Percentiles rank a stretch among this genome's conserved stretches.
Conservation (phyloP, 2,888 invertebrate genomes). For the Drosophila nigritarsus region DNA sequence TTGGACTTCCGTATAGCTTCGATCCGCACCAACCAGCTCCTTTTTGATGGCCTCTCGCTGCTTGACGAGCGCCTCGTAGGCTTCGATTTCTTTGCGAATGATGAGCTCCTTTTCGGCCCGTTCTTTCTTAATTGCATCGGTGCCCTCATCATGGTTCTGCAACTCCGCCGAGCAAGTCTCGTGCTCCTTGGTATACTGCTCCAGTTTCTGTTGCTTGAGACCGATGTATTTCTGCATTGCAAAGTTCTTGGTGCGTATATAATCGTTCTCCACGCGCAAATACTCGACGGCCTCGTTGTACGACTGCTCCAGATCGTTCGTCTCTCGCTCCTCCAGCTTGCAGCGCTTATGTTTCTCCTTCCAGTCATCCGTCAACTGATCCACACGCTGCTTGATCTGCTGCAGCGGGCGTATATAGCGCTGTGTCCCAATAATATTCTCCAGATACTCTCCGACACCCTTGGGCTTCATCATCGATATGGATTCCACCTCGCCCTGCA, state of each 20-base stretch:
- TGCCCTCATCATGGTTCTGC: conserved; percentile 82
- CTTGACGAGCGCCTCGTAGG: conserved; percentile 87
- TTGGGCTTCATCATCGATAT: too few species aligned
- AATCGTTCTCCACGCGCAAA: too few species aligned
- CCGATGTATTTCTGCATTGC: conserved; percentile 88
- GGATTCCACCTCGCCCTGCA: too few species aligned
- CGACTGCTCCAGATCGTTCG: too few species aligned
- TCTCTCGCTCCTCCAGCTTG: too few species aligned
- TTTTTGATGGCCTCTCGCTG: conserved; percentile 87
- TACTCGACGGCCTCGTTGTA: too few species aligned
- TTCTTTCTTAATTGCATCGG: conserved; percentile 82
- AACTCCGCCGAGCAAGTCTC: conserved; percentile 88
- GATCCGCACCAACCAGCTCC: conserved; percentile 88
- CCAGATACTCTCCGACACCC: too few species aligned
- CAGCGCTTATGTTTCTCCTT: rapidly evolving
- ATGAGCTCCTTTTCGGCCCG: conserved; percentile 85
- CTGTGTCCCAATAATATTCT: too few species aligned
- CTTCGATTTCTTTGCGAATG: conserved; percentile 83
- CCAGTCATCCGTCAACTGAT: too few species aligned
- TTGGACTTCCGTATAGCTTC: conserved; percentile 85
- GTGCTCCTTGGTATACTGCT: conserved; percentile 87
- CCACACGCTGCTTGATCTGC: too few species aligned
- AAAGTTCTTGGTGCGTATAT: too few species aligned
- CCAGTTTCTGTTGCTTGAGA: conserved; percentile 87
- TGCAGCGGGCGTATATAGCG: too few species aligned